These are phyloP conservation scores for Acomys russatus DNA, from an alignment of 2,797 vertebrate species.

Conservation along the genomic window DNA sequence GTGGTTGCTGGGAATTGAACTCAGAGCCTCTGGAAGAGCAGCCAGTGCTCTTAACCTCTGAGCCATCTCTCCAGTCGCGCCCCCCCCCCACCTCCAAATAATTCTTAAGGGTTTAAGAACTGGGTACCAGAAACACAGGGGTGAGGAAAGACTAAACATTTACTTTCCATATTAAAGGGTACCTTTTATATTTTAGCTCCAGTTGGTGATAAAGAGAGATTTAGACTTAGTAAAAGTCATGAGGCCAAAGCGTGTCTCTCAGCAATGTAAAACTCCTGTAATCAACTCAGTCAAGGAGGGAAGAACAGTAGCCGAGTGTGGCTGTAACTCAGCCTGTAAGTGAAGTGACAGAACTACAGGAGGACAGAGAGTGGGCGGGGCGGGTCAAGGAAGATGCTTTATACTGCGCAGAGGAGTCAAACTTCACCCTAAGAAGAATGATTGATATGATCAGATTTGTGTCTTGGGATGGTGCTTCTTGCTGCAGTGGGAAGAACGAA, in stretches of 20 bases:
- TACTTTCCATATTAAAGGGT: neutral
- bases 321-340: neutral
- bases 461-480: neutral
- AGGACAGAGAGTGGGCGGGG: no score
- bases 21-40: no score
- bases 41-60: no score
- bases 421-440: neutral
- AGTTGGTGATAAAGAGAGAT: neutral
- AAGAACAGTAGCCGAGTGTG: neutral
- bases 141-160: neutral
- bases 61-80: no score
- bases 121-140: neutral
- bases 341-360: neutral
- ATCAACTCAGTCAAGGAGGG: neutral
- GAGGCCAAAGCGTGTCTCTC: neutral
- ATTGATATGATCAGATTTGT: no score
- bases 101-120: slow-evolving; percentile 34
- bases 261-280: neutral
- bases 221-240: neutral
- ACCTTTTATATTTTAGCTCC: neutral
- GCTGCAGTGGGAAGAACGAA: neutral
- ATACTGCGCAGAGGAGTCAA: neutral
- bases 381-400: neutral
- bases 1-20: no score
- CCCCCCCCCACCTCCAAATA: neutral